Base-by-base conservation (phyloP, 2,797 vertebrate species). In the Danio kyathit region DNA sequence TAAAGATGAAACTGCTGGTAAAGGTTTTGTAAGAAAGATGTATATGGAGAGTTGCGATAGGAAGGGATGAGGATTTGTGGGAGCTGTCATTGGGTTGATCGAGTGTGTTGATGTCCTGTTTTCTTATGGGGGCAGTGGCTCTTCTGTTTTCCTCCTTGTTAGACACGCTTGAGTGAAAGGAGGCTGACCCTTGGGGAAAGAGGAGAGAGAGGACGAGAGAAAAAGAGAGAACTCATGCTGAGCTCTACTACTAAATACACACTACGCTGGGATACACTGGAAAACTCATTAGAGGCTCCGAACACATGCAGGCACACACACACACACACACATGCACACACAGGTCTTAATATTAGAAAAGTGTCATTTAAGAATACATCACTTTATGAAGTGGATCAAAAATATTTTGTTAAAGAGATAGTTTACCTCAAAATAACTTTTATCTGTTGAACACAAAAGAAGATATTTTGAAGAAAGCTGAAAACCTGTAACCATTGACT, bases 101-200 rank as follows among this genome's bases (percentile, higher is more conserved):
- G 72, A 84, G 69, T 75, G 57, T 65, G 69, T 84, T 81, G 78
- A 86, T 84, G 63, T 90, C 87, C 87, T 87, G 85, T 89, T 87
- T 87, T 80, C 51, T 75, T 83, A 76, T 44, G 56, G 74, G 69
- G 64, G 69, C 52, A 64, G 63, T 60, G 78, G 52, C 83, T 60
- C 19, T 74, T 87, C 85, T 85, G 83, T 81, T 79, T 79, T 82
- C 64, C 86, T 86, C 19, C 87, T 84, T 77, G 83, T 83, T 76
- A 81, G 83, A 83, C 16, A 70, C 51, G 75, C 77, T 74, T 83
- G 87, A 90, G 83, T 84, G 87, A 86, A 81, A 87, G 81, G 81
- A 87, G 88, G 75, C 82, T 43, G 74, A 84, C 77, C 80, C 49
- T 74, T 5, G 14, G 65, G 56, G 51, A 54, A 74, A 64, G 72